A percentile compares a stretch with the other conserved stretches of the same genome.
Conservation (phyloP, 2,888 invertebrate genomes). For the Pharmacophagus antenor region DNA sequence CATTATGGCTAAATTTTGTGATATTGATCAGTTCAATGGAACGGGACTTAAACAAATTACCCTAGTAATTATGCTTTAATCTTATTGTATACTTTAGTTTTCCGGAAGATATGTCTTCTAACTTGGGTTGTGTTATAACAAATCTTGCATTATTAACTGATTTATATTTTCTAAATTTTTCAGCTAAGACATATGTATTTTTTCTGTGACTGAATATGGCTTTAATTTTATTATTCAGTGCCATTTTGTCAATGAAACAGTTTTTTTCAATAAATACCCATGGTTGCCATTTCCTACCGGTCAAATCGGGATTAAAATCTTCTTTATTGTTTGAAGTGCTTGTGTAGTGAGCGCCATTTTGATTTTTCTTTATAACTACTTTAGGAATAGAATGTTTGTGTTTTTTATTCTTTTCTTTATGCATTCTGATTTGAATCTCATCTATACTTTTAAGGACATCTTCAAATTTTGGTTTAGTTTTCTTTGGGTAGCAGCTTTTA, state of each 20-base stretch:
- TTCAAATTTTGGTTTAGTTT: constrained; percentile 75
- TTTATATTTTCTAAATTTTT: constrained; percentile 70
- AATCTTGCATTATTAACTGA: constrained; percentile 64
- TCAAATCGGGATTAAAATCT: constrained; percentile 67
- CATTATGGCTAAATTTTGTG: constrained; percentile 36
- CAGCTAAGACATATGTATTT: constrained; percentile 62
- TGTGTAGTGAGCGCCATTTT: constrained; percentile 73
- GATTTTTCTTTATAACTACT: constrained; percentile 74
- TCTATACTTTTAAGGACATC: constrained; percentile 78
- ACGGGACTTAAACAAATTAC: constrained; percentile 39
- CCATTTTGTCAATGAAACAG: constrained; percentile 73
- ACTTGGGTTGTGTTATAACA: constrained; percentile 64
- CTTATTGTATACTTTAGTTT: constrained; percentile 72
- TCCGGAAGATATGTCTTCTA: constrained; percentile 49
- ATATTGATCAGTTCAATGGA: constrained; percentile 21
- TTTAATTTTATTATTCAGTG: constrained; percentile 59
- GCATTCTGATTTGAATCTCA: constrained; percentile 68
- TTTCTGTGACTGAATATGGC: constrained; percentile 68
- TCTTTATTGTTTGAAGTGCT: constrained; percentile 55
- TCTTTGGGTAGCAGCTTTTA: constrained; percentile 53
- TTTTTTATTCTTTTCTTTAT: constrained; percentile 66
- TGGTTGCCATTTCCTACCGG: constrained; percentile 77
- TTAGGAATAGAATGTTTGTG: constrained; percentile 65
- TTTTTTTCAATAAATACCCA: constrained; percentile 75
- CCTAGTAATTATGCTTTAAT: constrained; percentile 60